Percentiles rank a stretch among this genome's conserved stretches.
Evolutionary conservation across 2,888 invertebrate genomes (phyloP).

Genomic region (Phengaris arion): DNA sequence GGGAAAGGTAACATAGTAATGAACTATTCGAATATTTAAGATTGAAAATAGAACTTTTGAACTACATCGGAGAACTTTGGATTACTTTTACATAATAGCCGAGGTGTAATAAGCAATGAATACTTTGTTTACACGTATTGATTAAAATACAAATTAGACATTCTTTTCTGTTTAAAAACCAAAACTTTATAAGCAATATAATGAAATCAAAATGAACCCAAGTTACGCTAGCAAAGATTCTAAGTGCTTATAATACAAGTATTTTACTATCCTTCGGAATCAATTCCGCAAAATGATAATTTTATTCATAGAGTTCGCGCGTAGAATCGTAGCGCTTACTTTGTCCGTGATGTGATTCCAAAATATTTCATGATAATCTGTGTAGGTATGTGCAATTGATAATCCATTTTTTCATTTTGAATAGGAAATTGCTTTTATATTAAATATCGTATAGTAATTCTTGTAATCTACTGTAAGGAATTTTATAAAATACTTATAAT

Average conservation of each 20-base stretch:
- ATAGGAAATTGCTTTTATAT: conserved; percentile 9
- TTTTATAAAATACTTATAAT: too few relatives aligned
- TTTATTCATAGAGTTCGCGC: conserved; percentile 78
- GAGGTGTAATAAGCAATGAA: background rate
- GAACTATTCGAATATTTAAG: background rate
- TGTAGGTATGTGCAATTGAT: conserved; percentile 22
- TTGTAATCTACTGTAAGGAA: too few relatives aligned
- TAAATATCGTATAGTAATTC: background rate
- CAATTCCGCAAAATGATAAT: conserved; percentile 78
- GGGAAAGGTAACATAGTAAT: background rate
- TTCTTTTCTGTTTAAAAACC: background rate
- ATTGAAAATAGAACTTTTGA: background rate
- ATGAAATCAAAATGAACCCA: conserved; percentile 11
- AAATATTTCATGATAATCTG: conserved; percentile 44
- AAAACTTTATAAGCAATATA: background rate
- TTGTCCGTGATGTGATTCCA: conserved; percentile 72
- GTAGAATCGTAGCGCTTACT: conserved; percentile 75
- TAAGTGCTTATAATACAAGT: conserved; percentile 55
- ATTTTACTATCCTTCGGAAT: conserved; percentile 72
- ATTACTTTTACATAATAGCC: background rate
- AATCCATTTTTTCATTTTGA: conserved; percentile 22
- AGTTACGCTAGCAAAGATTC: conserved; percentile 34
- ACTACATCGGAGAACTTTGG: background rate
- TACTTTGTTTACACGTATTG: background rate
- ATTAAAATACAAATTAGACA: background rate